A percentile compares a stretch with the other conserved stretches of the same genome.
Conservation (phyloP, 2,113 vertebrate genomes). For the Catharus minimus region DNA sequence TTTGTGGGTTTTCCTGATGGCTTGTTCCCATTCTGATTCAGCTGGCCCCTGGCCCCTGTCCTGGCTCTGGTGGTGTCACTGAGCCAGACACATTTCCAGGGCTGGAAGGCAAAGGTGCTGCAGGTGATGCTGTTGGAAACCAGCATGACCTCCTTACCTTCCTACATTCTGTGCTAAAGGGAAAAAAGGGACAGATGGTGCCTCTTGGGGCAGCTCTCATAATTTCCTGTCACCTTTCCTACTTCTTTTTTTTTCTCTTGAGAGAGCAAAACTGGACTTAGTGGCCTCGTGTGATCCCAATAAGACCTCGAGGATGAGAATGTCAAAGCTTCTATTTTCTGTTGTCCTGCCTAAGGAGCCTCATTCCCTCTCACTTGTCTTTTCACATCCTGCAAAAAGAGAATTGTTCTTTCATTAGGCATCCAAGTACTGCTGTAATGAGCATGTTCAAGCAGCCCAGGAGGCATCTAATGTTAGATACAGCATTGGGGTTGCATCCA, state of each 20-base stretch:
- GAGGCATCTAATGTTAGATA: neutral
- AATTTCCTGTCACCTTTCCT: slow-evolving; percentile 1
- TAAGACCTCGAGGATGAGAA: neutral
- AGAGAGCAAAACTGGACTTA: neutral
- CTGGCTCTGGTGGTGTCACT: neutral
- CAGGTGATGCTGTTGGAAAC: neutral
- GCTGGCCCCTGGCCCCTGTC: neutral
- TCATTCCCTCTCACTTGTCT: slow-evolving; percentile 2
- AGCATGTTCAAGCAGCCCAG: neutral
- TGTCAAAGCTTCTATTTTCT: neutral
- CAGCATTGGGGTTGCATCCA: neutral
- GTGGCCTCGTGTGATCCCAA: neutral
- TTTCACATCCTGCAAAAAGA: neutral
- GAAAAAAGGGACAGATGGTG: neutral
- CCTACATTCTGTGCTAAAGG: neutral
- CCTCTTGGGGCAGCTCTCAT: neutral
- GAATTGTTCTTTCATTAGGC: neutral
- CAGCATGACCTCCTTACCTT: neutral
- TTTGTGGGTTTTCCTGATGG: neutral
- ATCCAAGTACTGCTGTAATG: neutral
- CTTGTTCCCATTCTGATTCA: neutral
- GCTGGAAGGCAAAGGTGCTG: neutral
- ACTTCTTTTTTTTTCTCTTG: neutral
- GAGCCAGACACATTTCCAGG: neutral
- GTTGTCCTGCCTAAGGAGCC: neutral